phyloP scores from a whole-genome alignment of 2,888 invertebrate species.

The Hydropsyche betteni region DNA sequence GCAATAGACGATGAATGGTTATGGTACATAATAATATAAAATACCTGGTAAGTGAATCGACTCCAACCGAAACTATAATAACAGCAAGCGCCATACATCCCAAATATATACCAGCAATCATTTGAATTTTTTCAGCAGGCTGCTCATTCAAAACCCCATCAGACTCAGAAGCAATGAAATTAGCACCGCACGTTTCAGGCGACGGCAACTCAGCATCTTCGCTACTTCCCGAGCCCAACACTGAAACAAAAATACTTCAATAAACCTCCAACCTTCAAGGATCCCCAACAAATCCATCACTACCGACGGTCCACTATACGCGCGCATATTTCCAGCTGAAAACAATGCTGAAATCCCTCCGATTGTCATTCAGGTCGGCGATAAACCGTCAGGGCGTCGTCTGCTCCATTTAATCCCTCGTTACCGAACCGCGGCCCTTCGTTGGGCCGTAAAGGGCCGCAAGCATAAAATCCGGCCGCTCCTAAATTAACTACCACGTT shows the following conservation, averaged over 20 bases:
- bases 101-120: conserved; percentile 69
- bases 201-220: conserved; percentile 56
- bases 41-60: conserved; percentile 70
- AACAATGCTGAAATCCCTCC: no score
- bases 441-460: no score
- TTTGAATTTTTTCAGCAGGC: conserved; percentile 66
- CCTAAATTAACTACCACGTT: neutral
- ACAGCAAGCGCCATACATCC: conserved; percentile 70
- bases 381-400: conserved; percentile 8
- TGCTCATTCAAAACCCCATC: conserved; percentile 64
- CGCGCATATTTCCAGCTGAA: neutral
- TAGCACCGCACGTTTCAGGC: conserved; percentile 62
- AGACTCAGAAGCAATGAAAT: conserved; percentile 63
- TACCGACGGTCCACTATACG: neutral
- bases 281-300: no score
- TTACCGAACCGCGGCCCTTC: conserved; percentile 8
- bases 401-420: conserved; percentile 13
- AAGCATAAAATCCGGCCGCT: neutral
- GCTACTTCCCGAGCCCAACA: conserved; percentile 58
- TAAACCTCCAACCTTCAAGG: neutral
- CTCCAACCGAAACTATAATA: conserved; percentile 68
- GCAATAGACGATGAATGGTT: neutral
- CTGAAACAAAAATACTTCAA: conserved; percentile 54
- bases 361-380: conserved; percentile 11
- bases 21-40: conserved; percentile 15